These are phyloP conservation scores for Sturnus vulgaris DNA, from an alignment of 2,113 vertebrate genomes.

Conservation along the genomic window DNA sequence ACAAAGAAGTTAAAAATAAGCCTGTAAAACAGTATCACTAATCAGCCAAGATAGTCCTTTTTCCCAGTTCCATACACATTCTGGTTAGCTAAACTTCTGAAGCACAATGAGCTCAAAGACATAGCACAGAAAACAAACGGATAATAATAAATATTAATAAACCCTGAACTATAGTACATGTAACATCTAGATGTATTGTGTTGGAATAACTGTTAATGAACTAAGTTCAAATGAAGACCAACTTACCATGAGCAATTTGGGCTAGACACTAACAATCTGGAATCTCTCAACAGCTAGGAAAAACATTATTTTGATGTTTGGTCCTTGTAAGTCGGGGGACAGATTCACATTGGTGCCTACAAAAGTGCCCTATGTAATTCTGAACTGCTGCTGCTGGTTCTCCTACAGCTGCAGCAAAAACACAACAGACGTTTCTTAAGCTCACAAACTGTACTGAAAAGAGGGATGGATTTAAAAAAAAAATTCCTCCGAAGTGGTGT, in stretches of 20 bases:
- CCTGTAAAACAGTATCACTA: neutral
- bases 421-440: neutral
- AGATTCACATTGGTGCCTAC: neutral
- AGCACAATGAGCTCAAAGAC: neutral
- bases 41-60: neutral
- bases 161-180: neutral
- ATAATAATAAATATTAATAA: neutral
- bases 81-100: neutral
- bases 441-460: neutral
- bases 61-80: neutral
- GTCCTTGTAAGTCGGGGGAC: neutral
- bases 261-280: neutral
- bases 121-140: neutral
- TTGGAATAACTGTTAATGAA: neutral
- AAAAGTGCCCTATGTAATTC: neutral
- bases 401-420: neutral
- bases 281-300: neutral
- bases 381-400: neutral
- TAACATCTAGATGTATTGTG: neutral
- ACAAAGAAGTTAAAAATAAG: neutral
- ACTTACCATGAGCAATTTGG: neutral
- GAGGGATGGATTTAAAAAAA: neutral
- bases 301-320: neutral
- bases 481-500: neutral
- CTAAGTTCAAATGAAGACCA: neutral